Evolutionary conservation across 2,888 invertebrate genomes (phyloP).

Genomic region (Cheilosia grossa): DNA sequence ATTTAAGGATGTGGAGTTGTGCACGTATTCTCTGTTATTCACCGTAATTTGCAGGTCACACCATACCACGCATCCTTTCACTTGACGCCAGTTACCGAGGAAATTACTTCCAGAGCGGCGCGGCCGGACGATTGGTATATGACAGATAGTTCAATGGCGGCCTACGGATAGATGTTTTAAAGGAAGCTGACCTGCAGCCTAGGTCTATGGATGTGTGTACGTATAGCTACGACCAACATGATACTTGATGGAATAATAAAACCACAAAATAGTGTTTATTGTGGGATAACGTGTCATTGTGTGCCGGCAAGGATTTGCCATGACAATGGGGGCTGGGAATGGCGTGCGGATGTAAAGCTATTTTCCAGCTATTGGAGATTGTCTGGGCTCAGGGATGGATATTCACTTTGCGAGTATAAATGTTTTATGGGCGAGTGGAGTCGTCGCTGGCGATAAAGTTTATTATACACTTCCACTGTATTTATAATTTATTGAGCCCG

Average conservation of each 20-base stretch:
- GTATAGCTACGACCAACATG: not conserved
- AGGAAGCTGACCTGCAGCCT: constrained; percentile 33
- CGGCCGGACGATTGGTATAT: constrained; percentile 5
- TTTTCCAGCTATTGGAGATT: not conserved
- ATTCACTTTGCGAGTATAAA: constrained; percentile 19
- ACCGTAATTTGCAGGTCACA: constrained; percentile 33
- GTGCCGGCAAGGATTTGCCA: not conserved
- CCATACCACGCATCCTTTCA: not conserved
- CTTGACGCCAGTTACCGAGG: not conserved
- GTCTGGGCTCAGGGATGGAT: not conserved
- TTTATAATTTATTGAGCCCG: constrained; percentile 16
- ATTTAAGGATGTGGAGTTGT: constrained; percentile 22
- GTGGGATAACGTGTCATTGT: constrained; percentile 36
- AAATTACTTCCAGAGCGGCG: constrained; percentile 28
- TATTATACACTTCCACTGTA: constrained; percentile 5
- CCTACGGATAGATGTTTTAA: constrained; percentile 19
- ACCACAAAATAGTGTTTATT: constrained; percentile 49
- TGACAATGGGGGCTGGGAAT: not conserved
- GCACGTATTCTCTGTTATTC: constrained; percentile 31
- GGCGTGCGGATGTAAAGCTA: not conserved
- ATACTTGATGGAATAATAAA: constrained; percentile 48
- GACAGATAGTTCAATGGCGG: constrained; percentile 47
- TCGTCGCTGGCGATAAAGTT: constrained; percentile 16
- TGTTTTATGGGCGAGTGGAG: constrained; percentile 3
- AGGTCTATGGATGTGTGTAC: not conserved